These are phyloP conservation scores for Pelodiscus sinensis DNA, from an alignment of 2,113 vertebrate genomes.

Conservation along the genomic window DNA sequence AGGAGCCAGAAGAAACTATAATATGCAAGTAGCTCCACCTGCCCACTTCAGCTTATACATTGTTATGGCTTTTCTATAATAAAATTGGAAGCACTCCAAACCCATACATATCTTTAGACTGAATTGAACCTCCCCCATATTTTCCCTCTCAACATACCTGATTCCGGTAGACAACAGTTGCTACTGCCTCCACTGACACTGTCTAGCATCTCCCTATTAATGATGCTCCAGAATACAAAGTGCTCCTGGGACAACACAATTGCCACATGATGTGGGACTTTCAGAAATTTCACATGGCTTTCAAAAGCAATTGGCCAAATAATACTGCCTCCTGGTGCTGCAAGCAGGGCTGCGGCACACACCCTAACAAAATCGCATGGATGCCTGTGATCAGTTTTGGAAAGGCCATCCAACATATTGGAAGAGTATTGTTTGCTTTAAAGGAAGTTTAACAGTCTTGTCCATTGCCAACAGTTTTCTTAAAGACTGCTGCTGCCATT, in stretches of 20 bases:
- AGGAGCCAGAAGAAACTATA: neutral
- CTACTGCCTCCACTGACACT: neutral
- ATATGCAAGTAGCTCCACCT: neutral
- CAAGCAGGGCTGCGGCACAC: neutral
- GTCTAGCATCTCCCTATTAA: neutral
- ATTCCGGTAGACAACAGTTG: neutral
- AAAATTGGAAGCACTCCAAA: neutral
- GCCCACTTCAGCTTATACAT: neutral
- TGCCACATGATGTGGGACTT: neutral
- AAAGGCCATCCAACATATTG: neutral
- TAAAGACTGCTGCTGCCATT: neutral
- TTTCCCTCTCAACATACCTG: neutral
- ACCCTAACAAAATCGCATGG: neutral
- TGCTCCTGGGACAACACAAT: neutral
- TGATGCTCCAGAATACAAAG: neutral
- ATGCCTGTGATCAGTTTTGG: neutral
- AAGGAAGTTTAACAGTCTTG: too few relatives aligned
- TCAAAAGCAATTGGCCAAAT: neutral
- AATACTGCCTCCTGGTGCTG: neutral
- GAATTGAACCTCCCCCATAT: neutral
- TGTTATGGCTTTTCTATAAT: neutral
- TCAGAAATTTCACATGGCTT: neutral
- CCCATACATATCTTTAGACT: neutral
- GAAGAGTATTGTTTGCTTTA: neutral
- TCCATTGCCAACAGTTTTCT: too few relatives aligned